Conservation (phyloP, 2,113 vertebrate genomes). For the Pelecanoides urinatrix region DNA sequence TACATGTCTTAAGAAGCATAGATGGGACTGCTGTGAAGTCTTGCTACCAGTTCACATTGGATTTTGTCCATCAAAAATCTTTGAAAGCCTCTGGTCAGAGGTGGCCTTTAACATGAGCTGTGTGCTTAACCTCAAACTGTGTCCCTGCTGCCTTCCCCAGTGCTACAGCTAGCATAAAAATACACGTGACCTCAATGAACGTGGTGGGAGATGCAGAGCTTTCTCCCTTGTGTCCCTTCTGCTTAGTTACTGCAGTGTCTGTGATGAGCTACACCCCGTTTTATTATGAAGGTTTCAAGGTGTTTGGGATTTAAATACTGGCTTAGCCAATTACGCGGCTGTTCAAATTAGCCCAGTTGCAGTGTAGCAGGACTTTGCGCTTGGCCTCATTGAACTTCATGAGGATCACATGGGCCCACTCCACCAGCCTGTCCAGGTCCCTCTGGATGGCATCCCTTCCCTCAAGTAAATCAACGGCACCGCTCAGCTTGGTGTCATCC, state of each 20-base stretch:
- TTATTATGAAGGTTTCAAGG: not conserved
- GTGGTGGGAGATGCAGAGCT: not conserved
- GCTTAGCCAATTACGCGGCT: not conserved
- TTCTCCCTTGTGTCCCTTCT: not conserved
- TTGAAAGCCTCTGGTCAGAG: not conserved
- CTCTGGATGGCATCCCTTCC: not conserved
- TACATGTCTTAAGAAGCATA: not conserved
- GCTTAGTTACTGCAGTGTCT: not conserved
- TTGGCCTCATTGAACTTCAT: not conserved
- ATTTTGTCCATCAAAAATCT: not conserved
- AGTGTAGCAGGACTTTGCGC: not conserved
- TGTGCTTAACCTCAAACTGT: not conserved
- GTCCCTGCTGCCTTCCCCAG: not conserved
- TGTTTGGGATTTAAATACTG: not conserved
- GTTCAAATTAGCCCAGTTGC: not conserved
- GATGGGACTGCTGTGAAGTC: not conserved
- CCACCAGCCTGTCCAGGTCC: not conserved
- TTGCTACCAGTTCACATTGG: not conserved
- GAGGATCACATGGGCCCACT: not conserved
- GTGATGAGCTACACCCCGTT: not conserved
- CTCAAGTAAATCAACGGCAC: not conserved
- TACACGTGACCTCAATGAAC: accelerated
- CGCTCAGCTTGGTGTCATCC: not conserved
- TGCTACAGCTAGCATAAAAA: not conserved
- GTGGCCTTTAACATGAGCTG: not conserved